Evolutionary conservation across 2,888 invertebrate species (phyloP).

Genomic region (Macaria notata): DNA sequence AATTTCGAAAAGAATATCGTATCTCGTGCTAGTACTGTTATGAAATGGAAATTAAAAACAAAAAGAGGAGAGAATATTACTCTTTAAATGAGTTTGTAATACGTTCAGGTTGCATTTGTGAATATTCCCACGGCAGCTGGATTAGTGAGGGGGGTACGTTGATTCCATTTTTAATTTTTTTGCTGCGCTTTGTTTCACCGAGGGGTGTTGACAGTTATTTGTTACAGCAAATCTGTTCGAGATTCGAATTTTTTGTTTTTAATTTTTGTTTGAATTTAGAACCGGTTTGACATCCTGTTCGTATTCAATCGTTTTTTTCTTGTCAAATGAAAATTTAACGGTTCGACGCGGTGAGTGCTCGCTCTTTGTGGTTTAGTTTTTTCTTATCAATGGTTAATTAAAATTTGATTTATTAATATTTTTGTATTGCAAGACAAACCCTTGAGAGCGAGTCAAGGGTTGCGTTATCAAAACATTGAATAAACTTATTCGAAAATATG

Average conservation of each 20-base stretch:
- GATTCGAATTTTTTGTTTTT: constrained; percentile 65
- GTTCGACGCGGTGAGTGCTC: constrained; percentile 63
- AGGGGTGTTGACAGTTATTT: constrained; percentile 83
- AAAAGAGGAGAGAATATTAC: constrained; percentile 74
- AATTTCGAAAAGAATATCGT: constrained; percentile 17
- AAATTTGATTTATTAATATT: constrained; percentile 77
- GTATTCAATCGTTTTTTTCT: constrained; percentile 71
- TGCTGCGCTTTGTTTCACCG: constrained; percentile 75
- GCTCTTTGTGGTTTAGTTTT: constrained; percentile 73
- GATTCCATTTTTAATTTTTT: constrained; percentile 71
- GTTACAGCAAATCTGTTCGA: constrained; percentile 70
- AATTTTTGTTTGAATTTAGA: constrained; percentile 66
- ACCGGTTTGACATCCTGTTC: constrained; percentile 75
- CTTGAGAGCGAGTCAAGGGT: constrained; percentile 51
- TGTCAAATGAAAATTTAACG: constrained; percentile 73
- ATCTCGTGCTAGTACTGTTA: constrained; percentile 23
- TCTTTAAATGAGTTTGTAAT: constrained; percentile 81
- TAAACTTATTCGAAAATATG: not conserved
- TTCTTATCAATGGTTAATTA: constrained; percentile 71
- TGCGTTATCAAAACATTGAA: constrained; percentile 51
- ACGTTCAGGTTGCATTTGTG: constrained; percentile 77
- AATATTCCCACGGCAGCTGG: constrained; percentile 73
- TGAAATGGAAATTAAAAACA: constrained; percentile 39
- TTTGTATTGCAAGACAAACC: constrained; percentile 39
- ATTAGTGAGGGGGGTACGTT: constrained; percentile 61